Evolutionary conservation across 2,888 invertebrate genomes (phyloP), one percentile per base, ranked within the genome.

Genomic region (Psococerastis gibbosa): DNA sequence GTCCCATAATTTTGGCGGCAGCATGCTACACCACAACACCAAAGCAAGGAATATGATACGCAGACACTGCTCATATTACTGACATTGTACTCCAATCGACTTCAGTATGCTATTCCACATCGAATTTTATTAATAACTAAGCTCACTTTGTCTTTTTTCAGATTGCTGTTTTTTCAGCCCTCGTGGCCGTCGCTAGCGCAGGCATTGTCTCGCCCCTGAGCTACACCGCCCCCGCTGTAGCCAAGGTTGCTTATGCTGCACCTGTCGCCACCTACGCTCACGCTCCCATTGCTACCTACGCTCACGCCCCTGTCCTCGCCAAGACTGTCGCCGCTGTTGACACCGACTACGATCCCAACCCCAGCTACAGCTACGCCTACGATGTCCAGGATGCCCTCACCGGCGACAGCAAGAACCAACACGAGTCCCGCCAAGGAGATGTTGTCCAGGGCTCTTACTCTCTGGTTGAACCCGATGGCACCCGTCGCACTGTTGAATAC

Each of bases 121-220:
- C n/a, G n/a, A n/a, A n/a, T n/a, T n/a, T n/a, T n/a, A n/a, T n/a
- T n/a, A n/a, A n/a, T n/a, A n/a, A n/a, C n/a, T n/a, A n/a, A n/a
- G n/a, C n/a, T n/a, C n/a, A n/a, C n/a, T n/a, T n/a, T n/a, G n/a
- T n/a, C n/a, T n/a, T 35, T 32, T 47, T 45, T n/a, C 52, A 53
- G 69, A 62, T 68, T 62, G 62, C 67, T 62, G 59, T 66, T 61
- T 64, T 68, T 56, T 43, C 51, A 16, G 64, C 66, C 59, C 62
- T 64, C 55, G 47, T 61, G 49, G 52, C 64, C 42, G 59, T 64
- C 48, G 60, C 60, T 46, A 54, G 58, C 49, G 63, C 65, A 32
- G 62, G 66, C 51, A 52, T 66, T 57, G 13, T 53, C 38, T 53
- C 62, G 43, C 58, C 27, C 27, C 11, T 27, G 27, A 11, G 27